These are phyloP conservation scores for Martes flavigula DNA, from an alignment of 2,797 vertebrate genomes.

Conservation along the genomic window DNA sequence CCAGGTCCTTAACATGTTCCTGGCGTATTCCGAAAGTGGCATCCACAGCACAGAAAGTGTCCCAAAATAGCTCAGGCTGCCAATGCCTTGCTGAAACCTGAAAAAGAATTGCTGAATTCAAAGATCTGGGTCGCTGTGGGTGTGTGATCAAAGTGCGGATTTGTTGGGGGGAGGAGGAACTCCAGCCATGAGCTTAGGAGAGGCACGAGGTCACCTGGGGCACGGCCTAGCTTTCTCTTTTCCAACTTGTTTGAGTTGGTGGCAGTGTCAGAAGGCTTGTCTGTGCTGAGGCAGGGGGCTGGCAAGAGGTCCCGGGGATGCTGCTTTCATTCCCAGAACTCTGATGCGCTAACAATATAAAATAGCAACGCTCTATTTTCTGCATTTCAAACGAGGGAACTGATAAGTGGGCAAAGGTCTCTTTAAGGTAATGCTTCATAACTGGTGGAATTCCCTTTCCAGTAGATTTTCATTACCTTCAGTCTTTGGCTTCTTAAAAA, in stretches of 20 bases:
- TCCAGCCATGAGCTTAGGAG: slow-evolving; percentile 81
- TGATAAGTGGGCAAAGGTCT: slow-evolving; percentile 62
- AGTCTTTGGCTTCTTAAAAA: slow-evolving; percentile 67
- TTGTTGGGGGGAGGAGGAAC: slow-evolving; percentile 82
- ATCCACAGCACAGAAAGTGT: slow-evolving; percentile 88
- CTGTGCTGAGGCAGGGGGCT: neutral
- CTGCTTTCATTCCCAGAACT: slow-evolving; percentile 20
- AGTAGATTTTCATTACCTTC: slow-evolving; percentile 68
- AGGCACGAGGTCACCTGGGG: slow-evolving; percentile 77
- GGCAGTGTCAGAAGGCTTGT: slow-evolving; percentile 44
- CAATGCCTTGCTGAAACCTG: slow-evolving; percentile 87
- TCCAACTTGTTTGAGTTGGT: slow-evolving; percentile 79
- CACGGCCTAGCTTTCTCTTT: slow-evolving; percentile 68
- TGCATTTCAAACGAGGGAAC: slow-evolving; percentile 61
- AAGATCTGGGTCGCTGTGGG: slow-evolving; percentile 87
- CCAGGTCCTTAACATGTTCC: slow-evolving; percentile 86
- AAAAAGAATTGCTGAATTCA: slow-evolving; percentile 88
- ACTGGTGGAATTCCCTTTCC: slow-evolving; percentile 65
- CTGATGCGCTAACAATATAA: slow-evolving; percentile 55
- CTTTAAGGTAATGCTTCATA: slow-evolving; percentile 66
- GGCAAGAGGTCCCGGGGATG: slow-evolving; percentile 35
- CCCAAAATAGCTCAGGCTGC: slow-evolving; percentile 88
- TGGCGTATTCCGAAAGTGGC: slow-evolving; percentile 86
- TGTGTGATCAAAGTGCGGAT: slow-evolving; percentile 86
- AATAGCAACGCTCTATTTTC: slow-evolving; percentile 49